Evolutionary conservation across 2,797 vertebrate genomes (phyloP).

Genomic region (Clarias platycephalus): DNA sequence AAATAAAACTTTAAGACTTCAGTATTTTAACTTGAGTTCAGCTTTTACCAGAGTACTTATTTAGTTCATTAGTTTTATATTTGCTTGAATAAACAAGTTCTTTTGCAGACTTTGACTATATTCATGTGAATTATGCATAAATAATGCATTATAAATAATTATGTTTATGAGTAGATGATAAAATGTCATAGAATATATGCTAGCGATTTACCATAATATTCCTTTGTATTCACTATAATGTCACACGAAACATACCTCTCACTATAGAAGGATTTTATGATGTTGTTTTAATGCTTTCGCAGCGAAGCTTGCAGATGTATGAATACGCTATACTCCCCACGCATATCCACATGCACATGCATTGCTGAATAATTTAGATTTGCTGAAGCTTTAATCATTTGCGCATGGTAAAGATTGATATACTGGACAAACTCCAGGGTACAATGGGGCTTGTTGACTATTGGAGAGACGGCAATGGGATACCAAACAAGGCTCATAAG

Average conservation of each 20-base stretch:
- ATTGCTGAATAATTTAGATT: conserved; percentile 71
- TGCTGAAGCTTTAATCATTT: conserved; percentile 70
- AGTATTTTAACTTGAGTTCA: background rate
- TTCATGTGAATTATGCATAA: background rate
- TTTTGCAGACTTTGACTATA: background rate
- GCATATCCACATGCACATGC: conserved; percentile 30
- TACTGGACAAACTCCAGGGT: conserved; percentile 66
- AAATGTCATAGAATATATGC: background rate
- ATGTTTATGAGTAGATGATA: background rate
- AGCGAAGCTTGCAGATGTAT: conserved; percentile 14
- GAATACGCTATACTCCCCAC: background rate
- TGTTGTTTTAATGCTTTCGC: background rate
- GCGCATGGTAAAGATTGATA: conserved; percentile 47
- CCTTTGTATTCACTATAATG: background rate
- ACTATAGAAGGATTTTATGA: background rate
- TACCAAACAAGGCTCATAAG: conserved; percentile 60
- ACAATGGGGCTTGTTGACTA: conserved; percentile 47
- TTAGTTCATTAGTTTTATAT: background rate
- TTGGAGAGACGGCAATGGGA: conserved; percentile 58
- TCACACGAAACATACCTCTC: background rate
- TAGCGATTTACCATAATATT: background rate
- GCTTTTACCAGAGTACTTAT: background rate
- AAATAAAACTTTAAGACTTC: background rate
- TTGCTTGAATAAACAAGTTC: background rate
- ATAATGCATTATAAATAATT: conserved; percentile 15